Evolutionary conservation across 2,888 invertebrate genomes (phyloP), one percentile per base, ranked within the genome.

Genomic region (Euphydryas editha): DNA sequence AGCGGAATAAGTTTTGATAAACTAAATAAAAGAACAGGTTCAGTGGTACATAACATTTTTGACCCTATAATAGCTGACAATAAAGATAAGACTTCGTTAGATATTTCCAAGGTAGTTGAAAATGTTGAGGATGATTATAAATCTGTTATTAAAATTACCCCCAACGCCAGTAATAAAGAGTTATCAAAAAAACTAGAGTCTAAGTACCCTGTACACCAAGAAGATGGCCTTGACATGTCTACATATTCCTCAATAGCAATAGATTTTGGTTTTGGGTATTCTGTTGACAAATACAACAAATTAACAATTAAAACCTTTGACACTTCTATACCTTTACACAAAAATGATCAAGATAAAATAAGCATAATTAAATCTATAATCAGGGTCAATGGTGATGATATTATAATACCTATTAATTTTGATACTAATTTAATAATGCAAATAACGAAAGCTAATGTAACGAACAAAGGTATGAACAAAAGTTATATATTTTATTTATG

Each of bases 261-360:
- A 17, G 78, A 87, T 59, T 71, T 91, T 56, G 83, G 79, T 59
- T 84, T 90, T 68, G 82, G 84, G 63, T 81, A 77, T 18, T 84
- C 81, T 49, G 1, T 73, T 7, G 80, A 83, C 63, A 75, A 83
- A 10, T 75, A 80, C 58, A 82, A 84, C 54, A 76, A 83, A 72
- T 79, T 73, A 68, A 70, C 80, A 51, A 62, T 90, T 15, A 82
- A 75, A 77, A 82, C 84, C 58, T 75, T 85, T 57, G 78, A 84
- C 44, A 62, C 76, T 15, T 63, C 67, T 1, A 68, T 69, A 24
- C 56, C 75, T 62, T 68, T 74, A n/a, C 51, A 69, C 30, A 73
- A 72, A 49, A 70, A 71, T 59, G 47, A 63, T 46, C 71, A 80
- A 44, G 81, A 83, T 65, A 75, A 73, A 7, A 63, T 84, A 5